A percentile compares a stretch with the other conserved stretches of the same genome.
Conservation (phyloP, 2,797 vertebrate species). For the Basileuterus tristriatus region DNA sequence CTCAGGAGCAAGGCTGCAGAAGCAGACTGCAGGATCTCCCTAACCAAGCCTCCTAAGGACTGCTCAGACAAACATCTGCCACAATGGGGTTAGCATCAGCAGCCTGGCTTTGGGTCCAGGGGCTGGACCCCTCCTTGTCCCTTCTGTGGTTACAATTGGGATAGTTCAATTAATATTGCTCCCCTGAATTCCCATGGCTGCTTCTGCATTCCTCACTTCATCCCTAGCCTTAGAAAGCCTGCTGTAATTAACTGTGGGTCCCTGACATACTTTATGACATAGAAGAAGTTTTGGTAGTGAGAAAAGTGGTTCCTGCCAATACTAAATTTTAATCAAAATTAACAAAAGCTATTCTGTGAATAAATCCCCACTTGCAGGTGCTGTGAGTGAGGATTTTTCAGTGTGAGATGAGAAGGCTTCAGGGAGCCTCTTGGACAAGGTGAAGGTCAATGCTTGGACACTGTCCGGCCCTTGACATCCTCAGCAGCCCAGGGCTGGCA, state of each 20-base stretch:
- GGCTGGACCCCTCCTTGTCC: neutral
- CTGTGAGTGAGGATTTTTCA: neutral
- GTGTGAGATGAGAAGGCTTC: neutral
- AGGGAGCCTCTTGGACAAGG: neutral
- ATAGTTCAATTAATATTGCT: neutral
- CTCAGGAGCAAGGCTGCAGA: neutral
- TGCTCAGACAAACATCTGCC: neutral
- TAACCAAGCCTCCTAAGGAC: neutral
- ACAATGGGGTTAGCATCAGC: neutral
- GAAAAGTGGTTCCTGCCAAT: neutral
- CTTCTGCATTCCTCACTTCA: neutral
- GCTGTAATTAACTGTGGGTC: neutral
- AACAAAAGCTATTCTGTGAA: neutral
- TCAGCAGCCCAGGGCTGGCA: neutral
- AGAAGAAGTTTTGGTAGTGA: neutral
- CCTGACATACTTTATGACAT: neutral
- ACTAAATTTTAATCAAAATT: neutral
- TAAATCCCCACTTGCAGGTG: neutral
- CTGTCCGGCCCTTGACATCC: neutral
- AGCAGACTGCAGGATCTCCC: accelerated
- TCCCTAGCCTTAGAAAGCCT: neutral
- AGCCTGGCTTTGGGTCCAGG: neutral
- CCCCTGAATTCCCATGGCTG: neutral
- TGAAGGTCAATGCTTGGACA: neutral
- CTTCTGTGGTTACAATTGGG: neutral